Conservation (phyloP, 2,113 vertebrate genomes). For the Gopherus flavomarginatus region DNA sequence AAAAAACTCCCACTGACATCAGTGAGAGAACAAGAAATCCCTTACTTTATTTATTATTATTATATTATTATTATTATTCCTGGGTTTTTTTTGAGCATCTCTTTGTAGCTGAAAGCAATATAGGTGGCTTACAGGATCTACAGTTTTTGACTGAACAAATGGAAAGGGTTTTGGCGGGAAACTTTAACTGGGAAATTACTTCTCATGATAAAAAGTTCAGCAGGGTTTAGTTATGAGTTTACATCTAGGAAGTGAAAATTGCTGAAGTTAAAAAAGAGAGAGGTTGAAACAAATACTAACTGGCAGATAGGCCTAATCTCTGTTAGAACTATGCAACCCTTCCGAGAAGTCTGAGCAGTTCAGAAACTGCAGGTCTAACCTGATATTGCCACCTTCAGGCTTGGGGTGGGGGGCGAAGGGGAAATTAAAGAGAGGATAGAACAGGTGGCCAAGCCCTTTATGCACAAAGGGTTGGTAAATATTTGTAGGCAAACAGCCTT, state of each 20-base stretch:
- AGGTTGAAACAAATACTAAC: slow-evolving; percentile 39
- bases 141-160: slow-evolving; percentile 16
- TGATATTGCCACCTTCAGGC: slow-evolving; percentile 19
- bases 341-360: rapidly evolving
- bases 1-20: slow-evolving; percentile 13
- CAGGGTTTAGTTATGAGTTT: slow-evolving; percentile 39
- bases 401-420: not conserved
- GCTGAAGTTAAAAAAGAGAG: slow-evolving; percentile 19
- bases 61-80: not conserved
- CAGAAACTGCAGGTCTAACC: not conserved
- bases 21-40: slow-evolving; percentile 13
- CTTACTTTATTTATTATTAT: not conserved
- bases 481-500: slow-evolving; percentile 68
- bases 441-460: slow-evolving; percentile 60
- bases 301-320: slow-evolving; percentile 11
- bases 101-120: not conserved
- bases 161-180: slow-evolving; percentile 30
- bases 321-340: rapidly evolving
- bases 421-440: slow-evolving; percentile 31
- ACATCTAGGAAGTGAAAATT: slow-evolving; percentile 46
- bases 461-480: slow-evolving; percentile 52
- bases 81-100: slow-evolving; percentile 1
- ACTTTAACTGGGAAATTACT: slow-evolving; percentile 48
- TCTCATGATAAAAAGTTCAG: slow-evolving; percentile 39
- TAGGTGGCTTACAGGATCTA: not conserved